Evolutionary conservation across 2,113 vertebrate genomes (phyloP).

Genomic region (Stigmatopora nigra): DNA sequence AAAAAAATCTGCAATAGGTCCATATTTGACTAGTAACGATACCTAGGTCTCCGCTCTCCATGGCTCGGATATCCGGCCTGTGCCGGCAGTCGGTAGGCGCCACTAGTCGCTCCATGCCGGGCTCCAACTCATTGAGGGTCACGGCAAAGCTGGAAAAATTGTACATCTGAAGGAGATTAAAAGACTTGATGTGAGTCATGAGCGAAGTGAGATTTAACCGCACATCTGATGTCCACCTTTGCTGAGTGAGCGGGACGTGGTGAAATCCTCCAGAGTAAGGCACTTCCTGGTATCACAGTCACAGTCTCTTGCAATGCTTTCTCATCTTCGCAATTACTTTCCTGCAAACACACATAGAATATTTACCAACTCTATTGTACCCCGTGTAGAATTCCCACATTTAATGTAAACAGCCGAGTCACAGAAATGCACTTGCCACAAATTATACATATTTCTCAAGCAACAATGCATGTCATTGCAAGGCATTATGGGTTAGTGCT

Average conservation of each 20-base stretch:
- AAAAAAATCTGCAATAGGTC: no score
- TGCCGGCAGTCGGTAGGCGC: conserved; percentile 89
- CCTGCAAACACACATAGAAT: neutral
- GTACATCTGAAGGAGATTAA: conserved; percentile 77
- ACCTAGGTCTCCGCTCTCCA: conserved; percentile 98
- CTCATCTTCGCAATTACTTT: conserved; percentile 71
- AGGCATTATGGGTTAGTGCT: conserved; percentile 48
- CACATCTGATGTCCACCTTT: conserved; percentile 59
- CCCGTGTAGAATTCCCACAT: neutral
- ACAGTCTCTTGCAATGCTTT: conserved; percentile 92
- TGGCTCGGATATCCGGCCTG: conserved; percentile 88
- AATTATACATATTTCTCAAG: conserved; percentile 53
- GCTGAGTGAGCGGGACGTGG: conserved; percentile 87
- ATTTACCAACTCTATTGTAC: neutral
- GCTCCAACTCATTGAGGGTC: conserved; percentile 89
- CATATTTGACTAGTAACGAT: neutral
- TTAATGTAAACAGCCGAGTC: conserved; percentile 38
- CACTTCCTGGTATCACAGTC: conserved; percentile 85
- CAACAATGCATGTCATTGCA: conserved; percentile 56
- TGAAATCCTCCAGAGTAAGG: conserved; percentile 88
- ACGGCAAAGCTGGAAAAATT: conserved; percentile 93
- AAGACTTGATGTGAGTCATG: neutral
- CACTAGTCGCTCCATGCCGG: conserved; percentile 82
- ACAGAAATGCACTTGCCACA: conserved; percentile 51
- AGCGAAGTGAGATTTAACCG: conserved; percentile 25